Conservation (phyloP, 1,140 invertebrate genomes). For the Bombus waltoni region DNA sequence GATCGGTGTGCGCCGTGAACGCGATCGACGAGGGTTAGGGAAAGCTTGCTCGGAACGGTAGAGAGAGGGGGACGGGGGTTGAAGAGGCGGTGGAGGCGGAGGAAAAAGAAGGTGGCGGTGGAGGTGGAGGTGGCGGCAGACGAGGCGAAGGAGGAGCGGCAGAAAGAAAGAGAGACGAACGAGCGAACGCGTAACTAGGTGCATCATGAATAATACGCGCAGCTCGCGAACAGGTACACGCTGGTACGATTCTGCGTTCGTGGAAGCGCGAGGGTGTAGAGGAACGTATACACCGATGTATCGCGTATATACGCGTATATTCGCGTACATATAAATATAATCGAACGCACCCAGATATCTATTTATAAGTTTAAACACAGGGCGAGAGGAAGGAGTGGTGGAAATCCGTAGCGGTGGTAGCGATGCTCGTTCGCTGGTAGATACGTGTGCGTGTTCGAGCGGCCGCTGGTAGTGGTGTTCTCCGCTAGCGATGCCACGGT, state of each 20-base stretch:
- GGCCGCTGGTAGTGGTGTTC: constrained; percentile 15
- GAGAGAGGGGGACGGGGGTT: neutral
- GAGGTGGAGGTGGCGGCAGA: neutral
- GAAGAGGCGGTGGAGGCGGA: neutral
- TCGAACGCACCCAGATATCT: constrained; percentile 78
- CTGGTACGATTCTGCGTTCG: constrained; percentile 24
- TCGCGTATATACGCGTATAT: neutral
- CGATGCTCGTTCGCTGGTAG: constrained; percentile 4
- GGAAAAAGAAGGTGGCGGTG: neutral
- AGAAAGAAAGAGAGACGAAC: neutral
- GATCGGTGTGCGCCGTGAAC: neutral
- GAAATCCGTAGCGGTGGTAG: constrained; percentile 38
- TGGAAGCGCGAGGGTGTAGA: constrained; percentile 24
- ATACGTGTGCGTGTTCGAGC: constrained; percentile 9
- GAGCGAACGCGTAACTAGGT: constrained; percentile 35
- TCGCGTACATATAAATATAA: constrained; percentile 73
- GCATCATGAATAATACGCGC: constrained; percentile 37
- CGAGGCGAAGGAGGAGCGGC: neutral
- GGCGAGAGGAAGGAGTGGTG: constrained; percentile 55
- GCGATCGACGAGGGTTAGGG: constrained; percentile 7
- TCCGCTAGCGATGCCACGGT: constrained; percentile 3
- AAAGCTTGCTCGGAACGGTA: neutral
- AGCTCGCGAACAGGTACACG: constrained; percentile 14
- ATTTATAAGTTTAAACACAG: constrained; percentile 74
- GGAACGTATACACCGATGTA: constrained; percentile 4